These are phyloP conservation scores for Melanocharis versteri DNA, from an alignment of 2,113 vertebrate genomes.

Conservation along the genomic window DNA sequence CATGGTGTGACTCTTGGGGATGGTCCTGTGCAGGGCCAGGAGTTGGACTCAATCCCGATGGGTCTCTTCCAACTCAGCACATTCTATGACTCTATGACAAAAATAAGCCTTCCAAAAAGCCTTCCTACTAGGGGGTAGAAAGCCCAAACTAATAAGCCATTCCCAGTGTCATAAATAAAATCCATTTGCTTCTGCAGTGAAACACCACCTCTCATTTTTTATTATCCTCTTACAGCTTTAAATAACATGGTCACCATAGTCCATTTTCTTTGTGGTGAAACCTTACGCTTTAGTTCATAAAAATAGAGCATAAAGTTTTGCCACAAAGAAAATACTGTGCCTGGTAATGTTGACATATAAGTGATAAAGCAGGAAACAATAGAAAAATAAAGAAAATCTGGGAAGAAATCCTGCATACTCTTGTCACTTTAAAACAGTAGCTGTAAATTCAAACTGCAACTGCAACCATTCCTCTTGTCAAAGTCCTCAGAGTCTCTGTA, in stretches of 20 bases:
- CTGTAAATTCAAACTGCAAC: not conserved
- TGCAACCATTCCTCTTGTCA: not conserved
- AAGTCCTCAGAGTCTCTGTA: not conserved
- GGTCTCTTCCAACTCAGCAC: not conserved
- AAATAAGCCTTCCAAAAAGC: not conserved
- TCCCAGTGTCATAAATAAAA: not conserved
- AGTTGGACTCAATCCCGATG: rapidly evolving
- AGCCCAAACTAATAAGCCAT: not conserved
- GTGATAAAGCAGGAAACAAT: not conserved
- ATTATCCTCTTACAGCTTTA: not conserved
- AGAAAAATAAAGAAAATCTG: not conserved
- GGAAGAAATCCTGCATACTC: not conserved
- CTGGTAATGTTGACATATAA: not conserved
- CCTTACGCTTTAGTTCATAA: not conserved
- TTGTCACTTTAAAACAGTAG: not conserved
- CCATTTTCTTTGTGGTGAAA: not conserved
- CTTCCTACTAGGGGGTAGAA: not conserved
- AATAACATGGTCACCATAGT: not conserved
- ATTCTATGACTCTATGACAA: not conserved
- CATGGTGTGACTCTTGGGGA: not conserved
- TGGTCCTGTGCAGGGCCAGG: not conserved
- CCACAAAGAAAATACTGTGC: not conserved
- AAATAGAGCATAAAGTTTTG: not conserved
- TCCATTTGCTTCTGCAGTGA: not conserved
- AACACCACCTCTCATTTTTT: slow-evolving; percentile 5